Evolutionary conservation across 1,140 invertebrate species (phyloP).

Genomic region (Maconellicoccus hirsutus): DNA sequence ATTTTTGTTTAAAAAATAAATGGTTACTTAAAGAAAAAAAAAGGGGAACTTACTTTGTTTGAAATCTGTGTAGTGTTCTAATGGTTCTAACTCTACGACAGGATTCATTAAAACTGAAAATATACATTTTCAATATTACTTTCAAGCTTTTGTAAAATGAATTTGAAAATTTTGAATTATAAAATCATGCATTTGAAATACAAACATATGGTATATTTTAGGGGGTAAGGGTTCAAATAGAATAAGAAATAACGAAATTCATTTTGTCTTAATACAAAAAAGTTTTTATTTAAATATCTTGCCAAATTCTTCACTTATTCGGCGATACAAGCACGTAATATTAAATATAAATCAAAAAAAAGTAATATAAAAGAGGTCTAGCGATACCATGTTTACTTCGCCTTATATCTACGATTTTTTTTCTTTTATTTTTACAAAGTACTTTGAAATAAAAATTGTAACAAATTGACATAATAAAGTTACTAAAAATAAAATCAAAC

Average conservation of each 20-base stretch:
- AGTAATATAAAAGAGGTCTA: slow-evolving; percentile 1
- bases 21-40: not conserved
- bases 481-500: slow-evolving; percentile 8
- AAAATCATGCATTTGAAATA: too few species aligned
- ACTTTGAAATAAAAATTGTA: not conserved
- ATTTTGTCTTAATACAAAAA: not conserved
- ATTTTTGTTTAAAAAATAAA: too few species aligned
- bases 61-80: not conserved
- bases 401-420: not conserved
- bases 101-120: not conserved
- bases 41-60: not conserved
- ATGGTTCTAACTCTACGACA: not conserved
- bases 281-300: not conserved
- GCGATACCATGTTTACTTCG: not conserved
- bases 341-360: slow-evolving; percentile 1
- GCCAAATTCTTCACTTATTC: not conserved
- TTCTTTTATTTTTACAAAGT: not conserved
- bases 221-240: not conserved
- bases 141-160: too few species aligned
- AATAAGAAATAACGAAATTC: not conserved
- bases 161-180: too few species aligned
- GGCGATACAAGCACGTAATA: not conserved
- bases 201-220: too few species aligned
- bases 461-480: slow-evolving; percentile 4
- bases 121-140: not conserved